These are phyloP conservation scores for Vireo griseus DNA, from an alignment of 2,797 vertebrate genomes.

Conservation along the genomic window DNA sequence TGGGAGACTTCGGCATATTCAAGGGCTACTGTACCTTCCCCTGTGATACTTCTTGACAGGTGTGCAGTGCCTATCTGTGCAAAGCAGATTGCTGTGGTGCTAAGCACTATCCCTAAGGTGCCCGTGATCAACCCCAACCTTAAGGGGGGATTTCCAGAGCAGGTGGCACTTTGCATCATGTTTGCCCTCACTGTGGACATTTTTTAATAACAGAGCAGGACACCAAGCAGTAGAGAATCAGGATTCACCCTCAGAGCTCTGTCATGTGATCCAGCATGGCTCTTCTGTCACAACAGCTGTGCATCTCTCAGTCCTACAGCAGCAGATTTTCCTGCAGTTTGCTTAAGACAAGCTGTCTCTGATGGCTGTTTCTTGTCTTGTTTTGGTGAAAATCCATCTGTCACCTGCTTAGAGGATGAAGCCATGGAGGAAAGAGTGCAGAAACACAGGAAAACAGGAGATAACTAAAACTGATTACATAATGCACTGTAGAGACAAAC, in stretches of 20 bases:
- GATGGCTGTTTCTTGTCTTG: slow-evolving; percentile 15
- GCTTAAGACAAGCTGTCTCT: slow-evolving; percentile 20
- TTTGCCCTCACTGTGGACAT: not conserved
- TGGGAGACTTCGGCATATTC: not conserved
- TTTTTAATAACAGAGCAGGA: not conserved
- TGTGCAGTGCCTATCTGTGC: not conserved
- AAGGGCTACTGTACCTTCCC: not conserved
- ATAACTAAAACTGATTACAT: not conserved
- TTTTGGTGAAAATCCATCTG: slow-evolving; percentile 44
- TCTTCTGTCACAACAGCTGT: not conserved
- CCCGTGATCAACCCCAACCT: not conserved
- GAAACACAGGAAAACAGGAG: not conserved
- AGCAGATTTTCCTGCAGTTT: slow-evolving; percentile 18
- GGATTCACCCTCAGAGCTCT: not conserved
- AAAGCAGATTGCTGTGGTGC: not conserved
- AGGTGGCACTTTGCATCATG: not conserved
- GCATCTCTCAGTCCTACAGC: not conserved
- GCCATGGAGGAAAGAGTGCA: not conserved
- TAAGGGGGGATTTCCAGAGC: not conserved
- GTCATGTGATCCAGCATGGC: not conserved
- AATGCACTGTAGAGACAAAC: not conserved
- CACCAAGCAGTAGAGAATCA: not conserved
- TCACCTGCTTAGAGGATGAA: not conserved
- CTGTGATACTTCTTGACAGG: not conserved
- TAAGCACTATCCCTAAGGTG: not conserved